Evolutionary conservation across 2,888 invertebrate genomes (phyloP), one percentile per base, ranked within the genome.

Genomic region (Drosophila eohydei): DNA sequence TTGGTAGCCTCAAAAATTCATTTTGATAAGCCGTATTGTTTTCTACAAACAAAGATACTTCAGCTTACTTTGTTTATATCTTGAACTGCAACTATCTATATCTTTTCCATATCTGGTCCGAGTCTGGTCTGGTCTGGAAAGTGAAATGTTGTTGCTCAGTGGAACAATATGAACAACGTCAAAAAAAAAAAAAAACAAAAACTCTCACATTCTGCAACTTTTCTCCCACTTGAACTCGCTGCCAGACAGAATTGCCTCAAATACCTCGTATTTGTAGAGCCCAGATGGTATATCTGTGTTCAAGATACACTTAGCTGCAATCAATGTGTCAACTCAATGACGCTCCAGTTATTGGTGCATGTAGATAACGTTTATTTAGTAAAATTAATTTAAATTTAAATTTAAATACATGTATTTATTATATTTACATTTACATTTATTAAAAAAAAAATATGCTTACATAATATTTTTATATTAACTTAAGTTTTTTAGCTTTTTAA

Each of bases 221-320:
- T 60, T 66, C 36, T 40, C 16, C 32, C 32, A 56, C 40, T 32
- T 56, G 55, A 56, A 43, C 21, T 43, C 16, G 41, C 41, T 52
- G 32, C 8, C 14, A 34, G 48, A 30, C 48, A 30, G 48, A 28
- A 52, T 52, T 56, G 55, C 41, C 14, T 28, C 30, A 16, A 40
- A 41, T 61, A 41, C 44, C 38, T n/a, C 34, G 26, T 26, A 50
- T n/a, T 14, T 44, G 26, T 32, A 9, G 1, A 7, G n/a, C 0
- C 0, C 14, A 28, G 9, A 7, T 46, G 66, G 66, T n/a, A 46
- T 68, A 38, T 68, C 16, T 8, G 28, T 41, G 30, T 4, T 4
- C 9, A 4, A 30, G 2, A 14, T 26, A 44, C 26, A 21, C 5
- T 40, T n/a, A 1, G 38, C 6, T 8, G 16, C 4, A 41, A 7